Evolutionary conservation across 2,113 vertebrate species (phyloP).

Genomic region (Willisornis vidua): DNA sequence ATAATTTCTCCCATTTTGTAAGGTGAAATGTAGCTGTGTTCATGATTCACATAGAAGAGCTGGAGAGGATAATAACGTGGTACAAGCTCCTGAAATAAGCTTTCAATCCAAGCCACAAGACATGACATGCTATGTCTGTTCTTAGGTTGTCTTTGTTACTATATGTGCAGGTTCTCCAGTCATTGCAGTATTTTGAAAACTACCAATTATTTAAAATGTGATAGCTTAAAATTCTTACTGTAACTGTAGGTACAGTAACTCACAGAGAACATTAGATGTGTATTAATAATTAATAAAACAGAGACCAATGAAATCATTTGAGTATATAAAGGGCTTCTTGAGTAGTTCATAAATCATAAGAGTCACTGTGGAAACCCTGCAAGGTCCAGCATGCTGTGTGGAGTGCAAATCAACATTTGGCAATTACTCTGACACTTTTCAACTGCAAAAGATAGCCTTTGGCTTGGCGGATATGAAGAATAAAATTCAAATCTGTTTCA

Average conservation of each 20-base stretch:
- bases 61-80: background rate
- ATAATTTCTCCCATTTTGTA: background rate
- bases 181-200: background rate
- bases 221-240: background rate
- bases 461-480: background rate
- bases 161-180: background rate
- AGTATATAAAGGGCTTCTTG: background rate
- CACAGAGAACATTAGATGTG: background rate
- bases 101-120: background rate
- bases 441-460: background rate
- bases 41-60: accelerated
- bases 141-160: background rate
- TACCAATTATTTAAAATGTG: background rate
- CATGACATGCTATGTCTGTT: background rate
- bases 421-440: background rate
- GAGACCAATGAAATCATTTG: background rate
- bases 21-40: background rate
- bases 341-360: background rate
- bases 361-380: background rate
- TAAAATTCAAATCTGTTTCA: background rate
- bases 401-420: background rate
- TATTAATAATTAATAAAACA: background rate
- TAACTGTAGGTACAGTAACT: background rate
- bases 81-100: background rate
- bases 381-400: background rate